Conservation (phyloP, 1,140 invertebrate genomes). For the Brachionus plicatilis region DNA sequence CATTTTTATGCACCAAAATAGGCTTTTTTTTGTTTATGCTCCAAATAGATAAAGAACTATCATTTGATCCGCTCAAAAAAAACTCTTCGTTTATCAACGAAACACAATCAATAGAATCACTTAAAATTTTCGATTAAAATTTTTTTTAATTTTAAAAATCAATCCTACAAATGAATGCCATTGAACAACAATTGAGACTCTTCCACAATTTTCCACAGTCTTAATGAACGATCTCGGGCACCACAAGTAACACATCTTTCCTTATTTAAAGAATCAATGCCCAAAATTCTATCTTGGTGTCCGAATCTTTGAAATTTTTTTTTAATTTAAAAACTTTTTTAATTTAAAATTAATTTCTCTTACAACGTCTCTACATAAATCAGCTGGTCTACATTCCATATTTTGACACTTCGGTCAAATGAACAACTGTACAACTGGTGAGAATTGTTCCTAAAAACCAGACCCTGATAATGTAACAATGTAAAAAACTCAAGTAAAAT, state of each 20-base stretch:
- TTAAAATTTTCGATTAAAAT: conserved; percentile 41
- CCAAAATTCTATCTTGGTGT: conserved; percentile 75
- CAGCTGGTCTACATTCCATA: conserved; percentile 92
- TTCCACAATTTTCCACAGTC: conserved; percentile 91
- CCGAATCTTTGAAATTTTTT: conserved; percentile 66
- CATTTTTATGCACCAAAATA: conserved; percentile 22
- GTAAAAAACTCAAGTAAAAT: conserved; percentile 59
- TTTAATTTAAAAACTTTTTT: not conserved
- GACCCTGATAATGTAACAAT: conserved; percentile 56
- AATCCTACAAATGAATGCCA: conserved; percentile 43
- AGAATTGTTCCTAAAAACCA: conserved; percentile 78
- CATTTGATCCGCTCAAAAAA: conserved; percentile 67
- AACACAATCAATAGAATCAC: conserved; percentile 77
- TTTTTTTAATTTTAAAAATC: not conserved
- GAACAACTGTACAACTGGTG: conserved; percentile 77
- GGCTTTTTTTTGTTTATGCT: conserved; percentile 38
- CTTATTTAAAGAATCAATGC: conserved; percentile 71
- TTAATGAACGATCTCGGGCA: conserved; percentile 73
- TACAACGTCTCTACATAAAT: conserved; percentile 86
- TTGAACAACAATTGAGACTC: conserved; percentile 88
- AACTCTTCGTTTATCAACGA: conserved; percentile 82
- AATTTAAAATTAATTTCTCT: conserved; percentile 47
- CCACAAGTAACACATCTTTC: conserved; percentile 83
- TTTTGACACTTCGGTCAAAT: conserved; percentile 73
- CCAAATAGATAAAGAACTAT: conserved; percentile 32